Conservation (phyloP, 2,888 invertebrate genomes). For the Caenorhabditis sp. region DNA sequence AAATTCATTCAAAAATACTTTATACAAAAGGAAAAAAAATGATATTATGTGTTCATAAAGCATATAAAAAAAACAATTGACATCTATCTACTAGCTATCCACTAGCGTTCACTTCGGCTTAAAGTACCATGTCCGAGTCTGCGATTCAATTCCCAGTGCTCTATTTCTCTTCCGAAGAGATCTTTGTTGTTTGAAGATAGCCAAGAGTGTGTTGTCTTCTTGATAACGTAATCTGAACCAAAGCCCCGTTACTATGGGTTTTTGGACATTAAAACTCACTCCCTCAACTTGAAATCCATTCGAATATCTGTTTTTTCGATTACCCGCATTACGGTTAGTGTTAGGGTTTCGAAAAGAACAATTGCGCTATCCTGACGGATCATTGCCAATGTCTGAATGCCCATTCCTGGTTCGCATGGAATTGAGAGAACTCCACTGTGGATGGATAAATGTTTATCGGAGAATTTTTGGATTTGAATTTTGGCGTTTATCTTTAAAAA, state of each 20-base stretch:
- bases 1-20: no score
- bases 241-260: neutral
- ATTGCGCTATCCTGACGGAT: conserved; percentile 39
- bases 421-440: conserved; percentile 37
- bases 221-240: conserved; percentile 28
- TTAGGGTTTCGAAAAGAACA: conserved; percentile 42
- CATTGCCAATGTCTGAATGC: conserved; percentile 48
- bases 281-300: conserved; percentile 33
- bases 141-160: conserved; percentile 23
- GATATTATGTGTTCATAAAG: no score
- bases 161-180: conserved; percentile 31
- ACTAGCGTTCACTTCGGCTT: conserved; percentile 32
- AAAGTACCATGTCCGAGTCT: conserved; percentile 34
- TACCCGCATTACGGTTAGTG: conserved; percentile 16
- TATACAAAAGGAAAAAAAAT: no score
- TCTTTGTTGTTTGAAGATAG: conserved; percentile 36
- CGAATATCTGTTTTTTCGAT: conserved; percentile 34
- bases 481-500: conserved; percentile 49
- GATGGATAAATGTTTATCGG: conserved; percentile 1
- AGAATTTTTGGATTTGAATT: conserved; percentile 16
- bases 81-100: no score
- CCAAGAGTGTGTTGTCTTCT: conserved; percentile 42
- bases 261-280: conserved; percentile 13
- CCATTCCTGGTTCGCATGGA: conserved; percentile 49
- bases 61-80: no score